A percentile compares a stretch with the other conserved stretches of the same genome.
These are phyloP conservation scores for Arenicola marina DNA, from an alignment of 2,888 invertebrate genomes.

Conservation along the genomic window DNA sequence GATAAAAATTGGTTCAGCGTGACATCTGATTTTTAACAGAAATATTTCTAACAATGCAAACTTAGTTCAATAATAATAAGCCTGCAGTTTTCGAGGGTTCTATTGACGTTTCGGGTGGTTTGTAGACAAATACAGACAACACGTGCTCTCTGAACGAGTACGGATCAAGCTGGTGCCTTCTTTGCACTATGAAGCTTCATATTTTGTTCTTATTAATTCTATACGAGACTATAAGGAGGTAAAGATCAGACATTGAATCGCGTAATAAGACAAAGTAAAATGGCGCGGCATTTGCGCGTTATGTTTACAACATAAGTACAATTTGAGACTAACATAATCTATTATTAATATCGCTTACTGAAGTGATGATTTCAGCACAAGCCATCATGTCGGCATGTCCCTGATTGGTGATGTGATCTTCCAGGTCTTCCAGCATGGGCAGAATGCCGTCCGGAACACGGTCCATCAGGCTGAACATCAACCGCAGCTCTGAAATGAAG, in stretches of 20 bases:
- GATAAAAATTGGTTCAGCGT: no score
- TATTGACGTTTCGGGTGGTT: no score
- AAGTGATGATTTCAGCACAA: conserved; percentile 91
- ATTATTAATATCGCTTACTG: conserved; percentile 56
- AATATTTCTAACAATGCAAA: no score
- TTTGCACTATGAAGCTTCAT: no score
- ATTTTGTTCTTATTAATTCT: background rate
- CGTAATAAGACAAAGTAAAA: background rate
- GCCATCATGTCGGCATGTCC: conserved; percentile 97
- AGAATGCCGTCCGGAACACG: conserved; percentile 89
- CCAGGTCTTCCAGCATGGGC: conserved; percentile 88
- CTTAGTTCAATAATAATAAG: no score
- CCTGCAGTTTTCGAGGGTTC: no score
- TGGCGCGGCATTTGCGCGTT: no score
- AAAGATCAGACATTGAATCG: background rate
- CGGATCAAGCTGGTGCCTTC: no score
- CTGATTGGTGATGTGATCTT: conserved; percentile 90
- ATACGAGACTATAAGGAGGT: background rate
- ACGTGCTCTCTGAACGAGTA: no score
- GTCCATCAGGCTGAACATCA: conserved; percentile 77
- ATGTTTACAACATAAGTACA: no score
- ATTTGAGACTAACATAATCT: background rate
- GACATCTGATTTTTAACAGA: no score
- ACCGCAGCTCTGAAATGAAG: conserved; percentile 66
- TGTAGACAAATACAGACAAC: no score